Percentiles rank a stretch among this genome's conserved stretches.
These are phyloP conservation scores for Hydrotaea cyrtoneurina DNA, from an alignment of 2,888 invertebrate species.

Conservation along the genomic window DNA sequence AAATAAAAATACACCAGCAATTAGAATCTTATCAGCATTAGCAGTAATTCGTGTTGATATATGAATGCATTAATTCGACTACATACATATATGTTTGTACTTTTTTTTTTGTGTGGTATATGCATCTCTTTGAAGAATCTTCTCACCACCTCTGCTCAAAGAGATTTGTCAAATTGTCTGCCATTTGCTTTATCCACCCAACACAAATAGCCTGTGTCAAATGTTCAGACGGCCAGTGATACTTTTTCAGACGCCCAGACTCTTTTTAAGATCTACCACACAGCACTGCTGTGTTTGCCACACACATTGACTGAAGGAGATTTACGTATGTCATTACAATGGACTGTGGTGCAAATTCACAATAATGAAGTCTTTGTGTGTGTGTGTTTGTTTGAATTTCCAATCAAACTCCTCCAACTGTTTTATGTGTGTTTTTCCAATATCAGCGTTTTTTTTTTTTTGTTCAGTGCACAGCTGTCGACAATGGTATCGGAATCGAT, in stretches of 20 bases:
- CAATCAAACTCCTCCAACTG: slow-evolving; percentile 22
- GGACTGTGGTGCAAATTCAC: neutral
- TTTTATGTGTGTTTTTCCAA: neutral
- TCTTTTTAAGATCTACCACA: slow-evolving; percentile 5
- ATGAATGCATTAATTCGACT: too few species aligned
- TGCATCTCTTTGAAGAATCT: too few species aligned
- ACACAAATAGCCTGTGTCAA: neutral
- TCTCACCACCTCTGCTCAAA: neutral
- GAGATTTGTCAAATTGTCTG: neutral
- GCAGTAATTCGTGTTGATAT: too few species aligned
- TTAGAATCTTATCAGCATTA: too few species aligned
- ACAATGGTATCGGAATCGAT: too few species aligned
- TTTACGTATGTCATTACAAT: slow-evolving; percentile 42
- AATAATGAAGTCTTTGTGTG: neutral
- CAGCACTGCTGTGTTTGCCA: neutral
- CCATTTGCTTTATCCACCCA: neutral
- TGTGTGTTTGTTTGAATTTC: neutral
- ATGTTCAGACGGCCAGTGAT: neutral
- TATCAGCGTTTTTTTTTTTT: neutral
- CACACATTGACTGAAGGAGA: slow-evolving; percentile 16
- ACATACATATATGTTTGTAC: too few species aligned
- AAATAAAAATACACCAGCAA: too few species aligned
- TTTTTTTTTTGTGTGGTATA: too few species aligned
- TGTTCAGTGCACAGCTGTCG: too few species aligned
- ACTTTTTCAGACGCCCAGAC: neutral